Evolutionary conservation across 1,140 invertebrate genomes (phyloP).

Genomic region (Anagrus nilaparvatae): DNA sequence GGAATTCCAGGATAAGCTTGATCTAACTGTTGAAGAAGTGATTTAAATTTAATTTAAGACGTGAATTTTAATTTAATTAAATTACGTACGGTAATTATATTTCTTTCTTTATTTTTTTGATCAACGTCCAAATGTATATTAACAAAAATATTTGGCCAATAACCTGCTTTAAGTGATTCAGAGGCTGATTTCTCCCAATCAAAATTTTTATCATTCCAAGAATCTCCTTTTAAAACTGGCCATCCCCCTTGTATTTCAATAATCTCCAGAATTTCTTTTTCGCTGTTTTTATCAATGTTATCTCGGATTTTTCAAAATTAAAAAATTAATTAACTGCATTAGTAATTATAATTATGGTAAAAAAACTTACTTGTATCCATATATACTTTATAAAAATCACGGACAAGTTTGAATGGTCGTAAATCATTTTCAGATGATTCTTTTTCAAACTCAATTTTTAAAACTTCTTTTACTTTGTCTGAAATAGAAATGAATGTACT

Average conservation of each 20-base stretch:
- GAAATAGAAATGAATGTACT: too few species aligned
- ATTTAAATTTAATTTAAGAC: too few species aligned
- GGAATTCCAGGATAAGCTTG: too few species aligned
- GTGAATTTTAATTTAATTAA: too few species aligned
- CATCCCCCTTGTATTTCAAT: slow-evolving; percentile 72
- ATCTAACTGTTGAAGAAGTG: too few species aligned
- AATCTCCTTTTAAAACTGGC: slow-evolving; percentile 72
- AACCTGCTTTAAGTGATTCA: slow-evolving; percentile 3
- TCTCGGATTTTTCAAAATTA: too few species aligned
- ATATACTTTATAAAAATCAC: slow-evolving; percentile 69
- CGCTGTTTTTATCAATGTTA: slow-evolving; percentile 60
- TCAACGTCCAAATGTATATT: slow-evolving; percentile 9
- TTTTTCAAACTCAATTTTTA: slow-evolving; percentile 63
- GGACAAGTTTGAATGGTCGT: slow-evolving; percentile 63
- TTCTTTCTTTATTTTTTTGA: slow-evolving; percentile 6
- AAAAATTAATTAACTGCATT: too few species aligned
- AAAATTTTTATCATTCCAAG: slow-evolving; percentile 64
- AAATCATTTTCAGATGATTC: slow-evolving; percentile 53
- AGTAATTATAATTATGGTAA: too few species aligned
- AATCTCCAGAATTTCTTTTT: slow-evolving; percentile 57
- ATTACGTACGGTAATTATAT: slow-evolving; percentile 7
- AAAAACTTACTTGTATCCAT: slow-evolving; percentile 77
- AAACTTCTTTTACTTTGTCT: slow-evolving; percentile 69
- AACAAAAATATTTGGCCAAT: slow-evolving; percentile 6
- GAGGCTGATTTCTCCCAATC: slow-evolving; percentile 50